These are phyloP conservation scores for Dioctria linearis DNA, from an alignment of 2,888 invertebrate species.

Conservation along the genomic window DNA sequence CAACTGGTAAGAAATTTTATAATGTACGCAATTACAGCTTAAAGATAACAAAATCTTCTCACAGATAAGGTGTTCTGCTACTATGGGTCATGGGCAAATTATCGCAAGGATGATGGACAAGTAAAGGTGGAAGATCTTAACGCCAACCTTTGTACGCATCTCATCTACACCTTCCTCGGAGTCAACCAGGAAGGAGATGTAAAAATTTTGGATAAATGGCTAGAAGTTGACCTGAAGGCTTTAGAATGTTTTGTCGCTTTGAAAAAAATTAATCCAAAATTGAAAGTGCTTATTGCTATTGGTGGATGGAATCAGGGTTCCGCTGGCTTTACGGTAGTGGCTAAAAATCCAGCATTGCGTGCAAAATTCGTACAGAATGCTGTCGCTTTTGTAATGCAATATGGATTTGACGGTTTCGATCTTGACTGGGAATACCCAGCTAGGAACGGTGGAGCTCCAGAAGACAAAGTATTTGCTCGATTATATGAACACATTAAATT, in stretches of 20 bases:
- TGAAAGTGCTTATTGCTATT: constrained; percentile 72
- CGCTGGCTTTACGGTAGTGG: constrained; percentile 69
- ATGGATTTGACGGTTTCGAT: constrained; percentile 77
- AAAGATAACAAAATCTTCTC: background rate
- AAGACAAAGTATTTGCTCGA: constrained; percentile 48
- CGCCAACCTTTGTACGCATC: constrained; percentile 77
- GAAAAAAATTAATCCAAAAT: constrained; percentile 67
- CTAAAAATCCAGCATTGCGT: constrained; percentile 64
- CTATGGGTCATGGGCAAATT: constrained; percentile 80
- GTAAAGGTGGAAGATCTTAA: constrained; percentile 77
- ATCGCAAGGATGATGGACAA: constrained; percentile 75
- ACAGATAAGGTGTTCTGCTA: constrained; percentile 78
- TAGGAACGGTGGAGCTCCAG: constrained; percentile 70
- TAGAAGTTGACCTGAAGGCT: constrained; percentile 71
- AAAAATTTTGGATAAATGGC: constrained; percentile 72
- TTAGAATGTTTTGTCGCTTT: constrained; percentile 69
- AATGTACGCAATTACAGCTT: background rate
- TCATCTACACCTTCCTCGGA: constrained; percentile 80
- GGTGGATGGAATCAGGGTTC: constrained; percentile 76
- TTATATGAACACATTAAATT: background rate
- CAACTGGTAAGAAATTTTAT: background rate
- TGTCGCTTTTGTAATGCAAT: constrained; percentile 70
- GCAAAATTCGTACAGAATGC: constrained; percentile 72
- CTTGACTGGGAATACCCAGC: constrained; percentile 77
- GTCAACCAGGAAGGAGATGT: constrained; percentile 72